A percentile compares a stretch with the other conserved stretches of the same genome.
phyloP scores from a whole-genome alignment of 2,888 invertebrate genomes.

The Dusona sp. region DNA sequence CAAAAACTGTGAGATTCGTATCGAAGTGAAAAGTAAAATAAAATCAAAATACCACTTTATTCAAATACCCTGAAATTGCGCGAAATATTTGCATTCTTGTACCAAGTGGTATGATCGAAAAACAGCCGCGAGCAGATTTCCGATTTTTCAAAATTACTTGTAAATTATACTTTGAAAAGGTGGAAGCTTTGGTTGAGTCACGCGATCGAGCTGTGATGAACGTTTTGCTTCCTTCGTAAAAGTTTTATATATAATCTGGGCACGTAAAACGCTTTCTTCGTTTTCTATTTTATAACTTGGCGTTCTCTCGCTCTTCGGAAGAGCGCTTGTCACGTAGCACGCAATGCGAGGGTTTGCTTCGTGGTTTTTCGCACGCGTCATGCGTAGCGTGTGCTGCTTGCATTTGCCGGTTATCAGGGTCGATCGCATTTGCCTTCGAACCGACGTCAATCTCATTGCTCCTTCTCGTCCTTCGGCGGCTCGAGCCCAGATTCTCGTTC shows the following conservation, averaged over 20 bases:
- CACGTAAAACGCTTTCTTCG: conserved; percentile 46
- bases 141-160: conserved; percentile 34
- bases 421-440: conserved; percentile 63
- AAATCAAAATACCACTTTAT: conserved; percentile 1
- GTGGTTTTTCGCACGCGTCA: conserved; percentile 65
- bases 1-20: background rate
- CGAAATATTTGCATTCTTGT: conserved; percentile 1
- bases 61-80: background rate
- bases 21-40: background rate
- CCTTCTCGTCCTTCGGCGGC: conserved; percentile 28
- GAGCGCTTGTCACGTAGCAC: conserved; percentile 69
- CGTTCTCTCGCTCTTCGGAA: conserved; percentile 55
- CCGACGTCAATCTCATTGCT: conserved; percentile 53
- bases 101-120: conserved; percentile 12
- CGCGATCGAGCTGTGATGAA: conserved; percentile 71
- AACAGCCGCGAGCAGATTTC: conserved; percentile 1
- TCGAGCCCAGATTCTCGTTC: conserved; percentile 36
- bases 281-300: conserved; percentile 32
- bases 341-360: conserved; percentile 64
- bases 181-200: conserved; percentile 66
- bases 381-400: conserved; percentile 45
- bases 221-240: conserved; percentile 63
- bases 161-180: conserved; percentile 46
- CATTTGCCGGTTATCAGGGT: conserved; percentile 48
- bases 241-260: conserved; percentile 46